These are phyloP conservation scores for Cremastinae sp. DNA, from an alignment of 2,888 invertebrate species.

Conservation along the genomic window DNA sequence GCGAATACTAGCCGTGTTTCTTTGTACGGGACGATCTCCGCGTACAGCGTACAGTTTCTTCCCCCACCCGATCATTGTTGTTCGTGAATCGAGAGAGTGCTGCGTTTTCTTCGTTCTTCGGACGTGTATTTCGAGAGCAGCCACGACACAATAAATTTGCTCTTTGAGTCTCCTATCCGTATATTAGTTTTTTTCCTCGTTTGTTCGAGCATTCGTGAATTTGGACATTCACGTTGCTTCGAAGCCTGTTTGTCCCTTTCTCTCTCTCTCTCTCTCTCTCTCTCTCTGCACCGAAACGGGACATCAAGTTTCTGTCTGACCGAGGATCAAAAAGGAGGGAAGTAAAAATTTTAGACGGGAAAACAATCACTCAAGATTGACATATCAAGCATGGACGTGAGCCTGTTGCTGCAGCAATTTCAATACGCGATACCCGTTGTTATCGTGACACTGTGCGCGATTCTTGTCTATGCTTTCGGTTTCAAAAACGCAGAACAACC, in stretches of 20 bases:
- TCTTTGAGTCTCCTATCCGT: not conserved
- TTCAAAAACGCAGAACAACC: slow-evolving; percentile 91
- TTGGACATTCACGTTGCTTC: slow-evolving; percentile 20
- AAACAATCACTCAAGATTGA: slow-evolving; percentile 19
- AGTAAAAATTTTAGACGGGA: slow-evolving; percentile 13
- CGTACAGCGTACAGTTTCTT: slow-evolving; percentile 12
- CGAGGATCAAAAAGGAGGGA: slow-evolving; percentile 15
- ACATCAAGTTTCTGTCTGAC: slow-evolving; percentile 6
- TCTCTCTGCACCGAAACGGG: slow-evolving; percentile 23
- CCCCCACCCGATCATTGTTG: slow-evolving; percentile 21
- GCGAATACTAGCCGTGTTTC: slow-evolving; percentile 60
- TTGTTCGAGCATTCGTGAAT: not conserved
- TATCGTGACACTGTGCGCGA: slow-evolving; percentile 86
- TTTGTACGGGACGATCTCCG: slow-evolving; percentile 30
- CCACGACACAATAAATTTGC: slow-evolving; percentile 27
- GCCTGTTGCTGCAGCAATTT: slow-evolving; percentile 74
- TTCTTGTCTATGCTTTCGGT: slow-evolving; percentile 89
- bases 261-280: slow-evolving; percentile 1
- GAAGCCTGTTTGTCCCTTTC: slow-evolving; percentile 8
- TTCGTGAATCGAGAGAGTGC: not conserved
- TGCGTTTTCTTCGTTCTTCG: slow-evolving; percentile 17
- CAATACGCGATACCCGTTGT: slow-evolving; percentile 83
- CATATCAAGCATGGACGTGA: slow-evolving; percentile 73
- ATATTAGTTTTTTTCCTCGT: slow-evolving; percentile 10
- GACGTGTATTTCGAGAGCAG: slow-evolving; percentile 15